Conservation (phyloP, 2,797 vertebrate genomes). For the Arctocebus calabarensis region DNA sequence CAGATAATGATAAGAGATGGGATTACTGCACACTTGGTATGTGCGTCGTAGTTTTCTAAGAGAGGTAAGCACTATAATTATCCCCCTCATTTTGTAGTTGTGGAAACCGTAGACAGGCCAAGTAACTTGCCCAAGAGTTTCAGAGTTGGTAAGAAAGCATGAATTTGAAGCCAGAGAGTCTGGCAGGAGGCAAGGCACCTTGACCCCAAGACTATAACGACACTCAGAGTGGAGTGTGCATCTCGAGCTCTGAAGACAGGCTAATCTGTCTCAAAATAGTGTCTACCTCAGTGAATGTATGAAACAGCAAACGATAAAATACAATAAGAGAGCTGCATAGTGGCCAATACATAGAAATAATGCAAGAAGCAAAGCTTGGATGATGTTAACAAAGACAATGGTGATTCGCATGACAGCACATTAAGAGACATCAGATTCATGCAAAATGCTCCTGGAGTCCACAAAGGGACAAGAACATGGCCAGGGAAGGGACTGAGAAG, state of each 20-base stretch:
- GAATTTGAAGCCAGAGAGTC: background rate
- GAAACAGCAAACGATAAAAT: background rate
- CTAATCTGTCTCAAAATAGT: background rate
- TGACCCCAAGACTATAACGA: background rate
- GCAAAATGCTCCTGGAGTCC: background rate
- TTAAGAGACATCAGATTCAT: background rate
- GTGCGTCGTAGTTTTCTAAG: background rate
- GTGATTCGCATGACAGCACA: accelerated
- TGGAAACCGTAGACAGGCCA: background rate
- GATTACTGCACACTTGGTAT: background rate
- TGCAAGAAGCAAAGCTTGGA: background rate
- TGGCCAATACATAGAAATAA: background rate
- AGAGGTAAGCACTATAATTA: background rate
- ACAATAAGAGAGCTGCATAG: background rate
- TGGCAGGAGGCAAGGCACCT: background rate
- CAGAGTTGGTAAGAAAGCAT: background rate
- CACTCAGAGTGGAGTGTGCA: background rate
- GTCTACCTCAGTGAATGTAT: background rate
- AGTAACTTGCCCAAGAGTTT: background rate
- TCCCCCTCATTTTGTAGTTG: background rate
- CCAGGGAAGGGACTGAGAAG: background rate
- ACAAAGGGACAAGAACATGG: background rate
- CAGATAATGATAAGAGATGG: background rate
- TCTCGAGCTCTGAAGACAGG: background rate
- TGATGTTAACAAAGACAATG: background rate